A percentile compares a stretch with the other conserved stretches of the same genome.
These are phyloP conservation scores for Tricholaema leucomelas DNA, from an alignment of 2,113 vertebrate species.

Conservation along the genomic window DNA sequence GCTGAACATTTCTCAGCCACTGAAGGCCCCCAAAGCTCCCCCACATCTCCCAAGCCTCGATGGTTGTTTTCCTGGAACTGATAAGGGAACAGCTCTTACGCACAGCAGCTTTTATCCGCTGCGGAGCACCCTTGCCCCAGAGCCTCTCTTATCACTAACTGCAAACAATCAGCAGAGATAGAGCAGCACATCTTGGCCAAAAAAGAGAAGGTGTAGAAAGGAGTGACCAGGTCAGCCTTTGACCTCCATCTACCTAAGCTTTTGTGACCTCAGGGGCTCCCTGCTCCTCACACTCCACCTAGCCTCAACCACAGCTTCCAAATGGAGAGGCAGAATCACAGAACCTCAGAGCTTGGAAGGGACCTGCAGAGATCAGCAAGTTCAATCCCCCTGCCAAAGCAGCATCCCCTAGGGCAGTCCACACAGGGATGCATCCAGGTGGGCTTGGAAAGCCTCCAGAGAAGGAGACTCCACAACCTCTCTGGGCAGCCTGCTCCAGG, in stretches of 20 bases:
- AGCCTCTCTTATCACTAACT: not conserved
- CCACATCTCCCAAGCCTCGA: not conserved
- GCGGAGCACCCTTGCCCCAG: not conserved
- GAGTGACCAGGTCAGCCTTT: rapidly evolving
- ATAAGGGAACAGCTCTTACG: not conserved
- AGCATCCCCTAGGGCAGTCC: no score
- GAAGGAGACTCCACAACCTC: no score
- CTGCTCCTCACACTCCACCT: not conserved
- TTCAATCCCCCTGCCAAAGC: no score
- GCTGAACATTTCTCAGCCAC: rapidly evolving
- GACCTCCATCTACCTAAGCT: not conserved
- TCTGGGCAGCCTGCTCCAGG: no score
- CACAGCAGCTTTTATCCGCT: not conserved
- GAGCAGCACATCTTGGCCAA: not conserved
- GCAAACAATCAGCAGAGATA: constrained; percentile 26
- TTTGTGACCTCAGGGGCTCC: not conserved
- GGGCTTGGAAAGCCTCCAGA: no score
- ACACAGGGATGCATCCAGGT: no score
- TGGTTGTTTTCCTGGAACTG: not conserved
- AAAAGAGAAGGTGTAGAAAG: not conserved
- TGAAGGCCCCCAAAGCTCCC: not conserved
- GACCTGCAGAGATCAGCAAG: no score
- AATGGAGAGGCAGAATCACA: no score
- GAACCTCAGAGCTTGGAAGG: no score
- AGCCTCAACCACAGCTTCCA: not conserved